Base-by-base conservation (phyloP, 92 coral and sea anemone species). In the Heliopora coerulea region DNA sequence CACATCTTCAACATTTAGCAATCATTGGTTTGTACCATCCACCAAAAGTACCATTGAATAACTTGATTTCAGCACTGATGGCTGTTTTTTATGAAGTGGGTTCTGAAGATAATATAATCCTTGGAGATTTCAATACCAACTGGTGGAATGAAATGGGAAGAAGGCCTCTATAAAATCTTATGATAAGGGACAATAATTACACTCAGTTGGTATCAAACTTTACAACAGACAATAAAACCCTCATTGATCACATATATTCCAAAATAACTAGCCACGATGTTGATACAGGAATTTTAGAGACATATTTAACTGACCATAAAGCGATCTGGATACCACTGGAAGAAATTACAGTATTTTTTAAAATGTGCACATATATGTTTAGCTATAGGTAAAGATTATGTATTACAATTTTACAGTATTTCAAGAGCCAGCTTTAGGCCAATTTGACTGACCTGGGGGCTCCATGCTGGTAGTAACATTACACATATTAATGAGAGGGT, bases 261-360 rank as follows among this genome's bases (percentile, higher is more conserved):
- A 31, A 67, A 27, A 20, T 52, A 33, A 48, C 46, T 15, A 31
- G 46, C 23, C 59, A 68, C 18, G 33, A 49, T 41, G 25, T 68
- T 46, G 3, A 68, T 50, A 59, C 77, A 56, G 68, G n/a, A 54
- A 74, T 82, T 64, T 67, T 72, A 68, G 75, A 68, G 57, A 68
- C 75, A 23, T 74, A 82, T 65, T 80, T 86, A 42, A 59, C 84
- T 78, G 90, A 86, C 78, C 86, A 86, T 73, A 86, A 82, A 70
- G 67, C 87, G 54, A 24, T 86, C 72, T 86, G 56, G 73, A n/a
- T n/a, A n/a, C n/a, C n/a, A n/a, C n/a, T n/a, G n/a, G n/a, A n/a
- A n/a, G n/a, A n/a, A n/a, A n/a, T n/a, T n/a, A n/a, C n/a, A n/a
- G n/a, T n/a, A n/a, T n/a, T n/a, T n/a, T n/a, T n/a, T n/a, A n/a